phyloP scores from a whole-genome alignment of 92 coral and sea anemone species.

The Epizoanthus fatuus region DNA sequence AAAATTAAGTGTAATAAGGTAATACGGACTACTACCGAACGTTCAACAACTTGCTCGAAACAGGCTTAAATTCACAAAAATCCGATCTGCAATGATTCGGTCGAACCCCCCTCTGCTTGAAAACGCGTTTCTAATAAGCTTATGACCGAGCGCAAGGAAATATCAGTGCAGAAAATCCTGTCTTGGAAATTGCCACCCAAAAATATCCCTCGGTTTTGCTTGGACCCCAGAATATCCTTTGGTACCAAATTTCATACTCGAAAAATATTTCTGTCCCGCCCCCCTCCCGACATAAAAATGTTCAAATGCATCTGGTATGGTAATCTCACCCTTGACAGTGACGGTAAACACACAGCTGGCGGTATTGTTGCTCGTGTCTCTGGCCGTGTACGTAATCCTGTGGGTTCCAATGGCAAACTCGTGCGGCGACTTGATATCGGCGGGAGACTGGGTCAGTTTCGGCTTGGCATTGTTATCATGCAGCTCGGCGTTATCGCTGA shows the following conservation, averaged over 20 bases:
- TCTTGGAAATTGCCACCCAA: no score
- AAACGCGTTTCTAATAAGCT: no score
- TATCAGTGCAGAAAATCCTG: no score
- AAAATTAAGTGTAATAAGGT: no score
- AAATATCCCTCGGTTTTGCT: no score
- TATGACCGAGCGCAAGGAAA: no score
- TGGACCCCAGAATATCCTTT: neutral
- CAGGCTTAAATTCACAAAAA: no score
- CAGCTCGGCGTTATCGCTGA: constrained; percentile 83
- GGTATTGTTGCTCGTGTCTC: constrained; percentile 77
- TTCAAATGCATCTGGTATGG: no score
- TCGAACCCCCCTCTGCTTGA: no score
- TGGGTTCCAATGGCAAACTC: constrained; percentile 87
- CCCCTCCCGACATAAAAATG: neutral
- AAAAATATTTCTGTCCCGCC: neutral
- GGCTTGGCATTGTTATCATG: constrained; percentile 85
- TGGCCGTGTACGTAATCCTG: constrained; percentile 84
- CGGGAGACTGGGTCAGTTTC: constrained; percentile 71
- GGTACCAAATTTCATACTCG: neutral
- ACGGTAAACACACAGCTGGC: constrained; percentile 85
- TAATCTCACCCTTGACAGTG: constrained; percentile 73
- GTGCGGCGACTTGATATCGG: constrained; percentile 79
- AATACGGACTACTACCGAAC: no score
- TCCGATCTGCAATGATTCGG: no score
- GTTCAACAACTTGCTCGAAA: no score